Percentiles rank a stretch among this genome's conserved stretches.
Evolutionary conservation across 1,140 invertebrate genomes (phyloP).

Genomic region (Bombus huntii): DNA sequence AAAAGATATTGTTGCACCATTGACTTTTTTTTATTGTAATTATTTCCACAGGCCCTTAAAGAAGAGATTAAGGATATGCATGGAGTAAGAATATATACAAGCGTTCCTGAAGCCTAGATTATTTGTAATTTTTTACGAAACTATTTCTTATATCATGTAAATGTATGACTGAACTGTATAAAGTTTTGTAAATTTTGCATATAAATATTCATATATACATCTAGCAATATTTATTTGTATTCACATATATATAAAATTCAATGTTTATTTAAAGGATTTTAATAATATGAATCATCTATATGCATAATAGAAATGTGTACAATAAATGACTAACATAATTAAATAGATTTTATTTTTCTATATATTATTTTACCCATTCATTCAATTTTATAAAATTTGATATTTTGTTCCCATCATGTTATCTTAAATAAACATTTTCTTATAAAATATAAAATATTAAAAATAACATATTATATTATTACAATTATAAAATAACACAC

Average conservation of each 20-base stretch:
- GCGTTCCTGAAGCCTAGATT: conserved; percentile 74
- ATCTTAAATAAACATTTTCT: too few relatives aligned
- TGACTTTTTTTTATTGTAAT: conserved; percentile 14
- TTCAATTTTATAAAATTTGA: background rate
- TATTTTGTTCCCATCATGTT: background rate
- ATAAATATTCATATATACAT: background rate
- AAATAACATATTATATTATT: too few relatives aligned
- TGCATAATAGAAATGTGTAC: background rate
- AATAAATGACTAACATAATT: background rate
- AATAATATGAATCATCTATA: conserved; percentile 5
- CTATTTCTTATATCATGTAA: background rate
- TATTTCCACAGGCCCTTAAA: conserved; percentile 86
- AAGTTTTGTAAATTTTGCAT: conserved; percentile 40
- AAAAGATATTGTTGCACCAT: background rate
- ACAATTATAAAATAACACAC: background rate
- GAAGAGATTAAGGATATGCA: conserved; percentile 93
- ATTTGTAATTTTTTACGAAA: conserved; percentile 8
- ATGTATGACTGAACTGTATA: conserved; percentile 7
- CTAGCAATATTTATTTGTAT: background rate
- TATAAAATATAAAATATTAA: background rate
- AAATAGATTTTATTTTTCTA: background rate
- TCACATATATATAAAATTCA: background rate
- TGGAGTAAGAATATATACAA: conserved; percentile 89
- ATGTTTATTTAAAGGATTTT: background rate
- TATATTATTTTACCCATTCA: background rate